phyloP scores from a whole-genome alignment of 2,113 vertebrate genomes.

The Scopus umbretta region DNA sequence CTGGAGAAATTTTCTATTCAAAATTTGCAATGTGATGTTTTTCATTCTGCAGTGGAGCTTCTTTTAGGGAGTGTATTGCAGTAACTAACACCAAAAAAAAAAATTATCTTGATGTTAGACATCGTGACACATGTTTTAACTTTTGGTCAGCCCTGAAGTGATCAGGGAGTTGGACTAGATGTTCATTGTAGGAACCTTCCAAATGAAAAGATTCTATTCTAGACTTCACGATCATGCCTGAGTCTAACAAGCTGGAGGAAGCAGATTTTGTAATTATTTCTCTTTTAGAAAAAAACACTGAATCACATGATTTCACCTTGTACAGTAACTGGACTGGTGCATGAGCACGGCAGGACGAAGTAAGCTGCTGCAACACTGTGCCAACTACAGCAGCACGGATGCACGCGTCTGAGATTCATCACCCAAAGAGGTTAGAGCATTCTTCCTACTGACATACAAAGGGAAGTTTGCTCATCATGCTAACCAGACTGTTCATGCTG shows the following conservation, averaged over 20 bases:
- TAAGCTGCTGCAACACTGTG: neutral
- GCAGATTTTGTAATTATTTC: neutral
- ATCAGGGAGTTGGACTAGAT: neutral
- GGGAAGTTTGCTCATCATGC: neutral
- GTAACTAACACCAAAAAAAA: neutral
- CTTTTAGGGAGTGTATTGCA: neutral
- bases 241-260: neutral
- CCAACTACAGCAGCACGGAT: neutral
- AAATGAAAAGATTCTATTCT: neutral
- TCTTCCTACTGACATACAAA: neutral
- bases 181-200: neutral
- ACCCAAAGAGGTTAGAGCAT: neutral
- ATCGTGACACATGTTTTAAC: neutral
- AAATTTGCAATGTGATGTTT: neutral
- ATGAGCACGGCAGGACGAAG: neutral
- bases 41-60: neutral
- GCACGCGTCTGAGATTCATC: accelerated
- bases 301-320: neutral
- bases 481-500: neutral
- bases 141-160: neutral
- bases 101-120: neutral
- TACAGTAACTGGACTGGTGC: neutral
- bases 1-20: neutral
- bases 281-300: neutral
- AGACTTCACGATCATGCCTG: neutral